Evolutionary conservation across 2,888 invertebrate species (phyloP).

Genomic region (Piscicola geometra): DNA sequence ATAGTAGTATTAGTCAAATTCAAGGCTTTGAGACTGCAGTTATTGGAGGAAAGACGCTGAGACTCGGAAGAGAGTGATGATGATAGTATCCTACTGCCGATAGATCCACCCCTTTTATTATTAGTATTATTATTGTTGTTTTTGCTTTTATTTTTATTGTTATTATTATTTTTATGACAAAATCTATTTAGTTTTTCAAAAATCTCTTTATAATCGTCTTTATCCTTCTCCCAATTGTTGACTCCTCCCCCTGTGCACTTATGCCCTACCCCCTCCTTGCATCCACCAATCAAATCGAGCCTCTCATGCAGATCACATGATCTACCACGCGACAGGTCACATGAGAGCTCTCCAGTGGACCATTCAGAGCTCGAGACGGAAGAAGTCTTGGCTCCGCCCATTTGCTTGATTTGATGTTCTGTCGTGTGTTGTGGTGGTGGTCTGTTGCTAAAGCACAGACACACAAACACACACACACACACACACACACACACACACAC

Average conservation of each 20-base stretch:
- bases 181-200: too few relatives aligned
- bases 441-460: background rate
- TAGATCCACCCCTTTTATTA: background rate
- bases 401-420: background rate
- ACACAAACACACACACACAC: too few relatives aligned
- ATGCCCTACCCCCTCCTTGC: background rate
- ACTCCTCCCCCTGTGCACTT: background rate
- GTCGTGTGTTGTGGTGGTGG: background rate
- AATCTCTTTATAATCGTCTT: too few relatives aligned
- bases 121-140: background rate
- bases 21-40: background rate
- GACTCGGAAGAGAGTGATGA: background rate
- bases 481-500: too few relatives aligned
- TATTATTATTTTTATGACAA: background rate
- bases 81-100: background rate
- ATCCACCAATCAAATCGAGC: background rate
- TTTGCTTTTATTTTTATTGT: background rate
- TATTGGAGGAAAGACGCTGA: background rate
- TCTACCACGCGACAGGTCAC: background rate
- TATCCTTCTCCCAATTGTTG: too few relatives aligned
- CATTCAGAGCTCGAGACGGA: constrained; percentile 4
- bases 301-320: constrained; percentile 6
- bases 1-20: background rate
- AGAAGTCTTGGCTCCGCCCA: constrained; percentile 3
- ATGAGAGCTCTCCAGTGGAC: constrained; percentile 4